Evolutionary conservation across 1,140 invertebrate species (phyloP).

Genomic region (Formica selysi): DNA sequence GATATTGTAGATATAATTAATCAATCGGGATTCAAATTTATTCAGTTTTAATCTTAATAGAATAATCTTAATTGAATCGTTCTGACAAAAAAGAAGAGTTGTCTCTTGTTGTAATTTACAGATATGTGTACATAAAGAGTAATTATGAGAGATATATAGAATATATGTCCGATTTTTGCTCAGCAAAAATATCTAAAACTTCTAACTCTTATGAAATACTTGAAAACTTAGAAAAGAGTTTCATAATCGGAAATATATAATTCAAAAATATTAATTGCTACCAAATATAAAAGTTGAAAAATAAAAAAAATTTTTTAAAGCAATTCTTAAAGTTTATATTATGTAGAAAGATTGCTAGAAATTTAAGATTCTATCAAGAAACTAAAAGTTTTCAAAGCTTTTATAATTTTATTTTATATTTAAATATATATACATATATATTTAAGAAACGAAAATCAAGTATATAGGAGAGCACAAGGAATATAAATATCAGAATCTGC

Average conservation of each 20-base stretch:
- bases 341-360: too few species aligned
- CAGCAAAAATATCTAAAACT: not conserved
- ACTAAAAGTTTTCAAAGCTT: not conserved
- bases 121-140: not conserved
- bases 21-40: not conserved
- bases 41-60: slow-evolving; percentile 14
- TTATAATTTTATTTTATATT: not conserved
- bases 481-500: not conserved
- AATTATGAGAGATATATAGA: slow-evolving; percentile 8
- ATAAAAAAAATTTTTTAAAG: not conserved
- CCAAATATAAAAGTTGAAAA: not conserved
- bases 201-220: not conserved
- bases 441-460: not conserved
- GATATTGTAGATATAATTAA: slow-evolving; percentile 24
- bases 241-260: not conserved
- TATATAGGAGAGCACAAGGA: not conserved
- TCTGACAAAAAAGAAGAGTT: not conserved
- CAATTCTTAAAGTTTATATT: too few species aligned
- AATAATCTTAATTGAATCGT: not conserved
- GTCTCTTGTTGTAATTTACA: slow-evolving; percentile 18
- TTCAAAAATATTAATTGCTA: not conserved
- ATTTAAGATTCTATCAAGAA: not conserved
- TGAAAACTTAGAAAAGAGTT: not conserved
- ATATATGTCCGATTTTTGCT: not conserved
- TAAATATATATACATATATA: not conserved